Percentiles rank a stretch among this genome's conserved stretches.
phyloP scores from a whole-genome alignment of 2,113 vertebrate species.

The Marcusenius ussheri region DNA sequence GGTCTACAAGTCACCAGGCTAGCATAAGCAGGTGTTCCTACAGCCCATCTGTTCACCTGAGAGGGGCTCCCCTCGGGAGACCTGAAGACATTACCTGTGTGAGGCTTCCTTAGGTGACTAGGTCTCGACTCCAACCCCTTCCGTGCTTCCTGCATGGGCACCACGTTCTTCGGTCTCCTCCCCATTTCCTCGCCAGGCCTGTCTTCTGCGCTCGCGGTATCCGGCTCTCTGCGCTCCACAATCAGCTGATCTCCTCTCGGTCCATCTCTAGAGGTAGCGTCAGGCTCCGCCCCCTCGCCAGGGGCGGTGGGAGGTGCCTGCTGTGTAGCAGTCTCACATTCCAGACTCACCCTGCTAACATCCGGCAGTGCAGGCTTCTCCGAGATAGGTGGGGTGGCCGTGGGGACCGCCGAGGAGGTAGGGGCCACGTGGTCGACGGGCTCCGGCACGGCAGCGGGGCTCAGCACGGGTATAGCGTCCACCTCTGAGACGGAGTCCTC shows the following conservation, averaged over 20 bases:
- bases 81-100: slow-evolving; percentile 49
- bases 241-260: slow-evolving; percentile 49
- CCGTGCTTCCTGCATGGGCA: slow-evolving; percentile 48
- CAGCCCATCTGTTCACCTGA: not conserved
- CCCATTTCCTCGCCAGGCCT: slow-evolving; percentile 35
- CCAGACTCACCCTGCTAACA: slow-evolving; percentile 53
- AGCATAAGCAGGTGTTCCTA: not conserved
- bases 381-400: slow-evolving; percentile 41
- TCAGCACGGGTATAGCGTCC: slow-evolving; percentile 67
- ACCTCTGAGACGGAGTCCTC: slow-evolving; percentile 87
- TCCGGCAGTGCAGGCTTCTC: slow-evolving; percentile 52
- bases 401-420: slow-evolving; percentile 66
- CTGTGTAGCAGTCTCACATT: slow-evolving; percentile 53
- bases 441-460: slow-evolving; percentile 54
- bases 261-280: slow-evolving; percentile 40
- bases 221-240: slow-evolving; percentile 47
- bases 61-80: not conserved
- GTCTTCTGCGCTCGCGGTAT: slow-evolving; percentile 48
- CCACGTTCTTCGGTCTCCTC: slow-evolving; percentile 41
- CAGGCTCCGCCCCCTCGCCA: slow-evolving; percentile 31
- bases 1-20: not conserved
- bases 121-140: slow-evolving; percentile 56
- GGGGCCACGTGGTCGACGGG: slow-evolving; percentile 54
- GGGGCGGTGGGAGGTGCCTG: slow-evolving; percentile 42
- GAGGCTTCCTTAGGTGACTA: slow-evolving; percentile 60